Evolutionary conservation across 2,888 invertebrate genomes (phyloP).

Genomic region (Aspidiotus rigidus): DNA sequence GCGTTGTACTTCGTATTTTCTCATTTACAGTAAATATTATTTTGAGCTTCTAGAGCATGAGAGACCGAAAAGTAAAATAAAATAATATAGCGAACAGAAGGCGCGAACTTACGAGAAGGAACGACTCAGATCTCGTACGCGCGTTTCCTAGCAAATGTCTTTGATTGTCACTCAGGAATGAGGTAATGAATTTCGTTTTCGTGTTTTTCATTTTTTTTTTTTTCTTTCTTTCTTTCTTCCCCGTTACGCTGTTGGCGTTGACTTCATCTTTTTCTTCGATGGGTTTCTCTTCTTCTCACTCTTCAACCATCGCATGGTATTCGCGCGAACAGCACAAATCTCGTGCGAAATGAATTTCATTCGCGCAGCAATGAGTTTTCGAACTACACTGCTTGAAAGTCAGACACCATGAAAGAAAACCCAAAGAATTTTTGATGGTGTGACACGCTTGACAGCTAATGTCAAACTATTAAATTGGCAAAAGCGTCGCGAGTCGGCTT

Average conservation of each 20-base stretch:
- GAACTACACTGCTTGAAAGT: slow-evolving; percentile 1
- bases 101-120: neutral
- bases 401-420: slow-evolving; percentile 6
- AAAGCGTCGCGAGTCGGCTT: slow-evolving; percentile 19
- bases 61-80: neutral
- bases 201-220: neutral
- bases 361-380: slow-evolving; percentile 7
- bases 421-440: slow-evolving; percentile 23
- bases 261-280: neutral
- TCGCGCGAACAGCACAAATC: slow-evolving; percentile 2
- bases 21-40: too few species aligned
- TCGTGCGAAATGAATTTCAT: slow-evolving; percentile 28
- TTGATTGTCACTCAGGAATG: slow-evolving; percentile 28
- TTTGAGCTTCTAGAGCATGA: too few species aligned
- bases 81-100: neutral
- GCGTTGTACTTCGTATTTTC: too few species aligned
- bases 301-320: too few species aligned
- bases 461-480: slow-evolving; percentile 32
- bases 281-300: neutral
- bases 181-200: slow-evolving; percentile 29
- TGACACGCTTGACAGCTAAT: slow-evolving; percentile 29
- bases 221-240: neutral
- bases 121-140: too few species aligned
- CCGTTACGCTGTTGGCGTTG: neutral
- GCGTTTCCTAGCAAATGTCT: slow-evolving; percentile 11